Evolutionary conservation across 64 coral and sea anemone genomes (phyloP), one percentile per base, ranked within the genome.

Genomic region (Astreopora myriophthalma): DNA sequence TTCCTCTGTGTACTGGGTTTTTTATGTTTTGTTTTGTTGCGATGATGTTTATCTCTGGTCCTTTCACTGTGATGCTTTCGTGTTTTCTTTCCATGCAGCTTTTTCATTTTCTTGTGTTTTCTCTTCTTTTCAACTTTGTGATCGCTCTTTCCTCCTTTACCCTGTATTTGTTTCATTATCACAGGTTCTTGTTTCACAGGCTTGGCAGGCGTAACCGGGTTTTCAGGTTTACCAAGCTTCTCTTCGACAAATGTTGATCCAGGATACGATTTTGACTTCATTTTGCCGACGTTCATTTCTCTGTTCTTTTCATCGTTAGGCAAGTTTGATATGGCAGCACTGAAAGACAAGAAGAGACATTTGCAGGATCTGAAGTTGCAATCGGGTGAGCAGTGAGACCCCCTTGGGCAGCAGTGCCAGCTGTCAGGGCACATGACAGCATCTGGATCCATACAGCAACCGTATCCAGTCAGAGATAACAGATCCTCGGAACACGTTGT

Each of bases 341-440:
- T 57, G 11, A 33, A 25, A 26, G 30, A 64, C 3, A 55, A 8
- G 31, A 64, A 83, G 8, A 87, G 1, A 73, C 90, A 92, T 61
- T 86, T 85, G 42, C 95, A 97, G 1, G 32, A 46, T 27, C 66
- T 84, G 5, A 79, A 63, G 36, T 61, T 94, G 13, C 95, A 97
- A 74, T 28, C 55, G 2, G 87, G 64, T 8, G 92, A 85, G 34
- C 95, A 97, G 16, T 52, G 26, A 8, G 87, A 81, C 27, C 83
- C 95, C 69, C 86, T 81, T 10, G 95, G 95, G 11, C 95, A 97
- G 6, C 95, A 97, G 37, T 97, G 95, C 64, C 92, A 97, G 30
- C 67, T 97, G 28, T 94, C 95, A 5, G 69, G 70, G 11, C 95
- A 97, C 36, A 68, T 23, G 0, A 94, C 87, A 0, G 95, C 95